These are phyloP conservation scores for Chaitophorus viminalis DNA, from an alignment of 2,888 invertebrate genomes.

Conservation along the genomic window DNA sequence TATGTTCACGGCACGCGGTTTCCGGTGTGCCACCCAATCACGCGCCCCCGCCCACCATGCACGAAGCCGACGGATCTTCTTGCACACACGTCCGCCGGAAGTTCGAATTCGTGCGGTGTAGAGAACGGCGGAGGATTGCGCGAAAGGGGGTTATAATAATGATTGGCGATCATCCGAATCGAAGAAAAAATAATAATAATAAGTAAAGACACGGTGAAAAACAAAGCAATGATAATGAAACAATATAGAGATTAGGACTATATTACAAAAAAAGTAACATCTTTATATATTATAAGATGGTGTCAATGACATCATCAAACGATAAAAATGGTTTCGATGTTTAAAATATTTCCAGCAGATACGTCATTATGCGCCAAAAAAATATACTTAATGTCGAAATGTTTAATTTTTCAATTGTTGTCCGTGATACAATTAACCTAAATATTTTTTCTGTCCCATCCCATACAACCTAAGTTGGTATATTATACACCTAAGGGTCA, in stretches of 20 bases:
- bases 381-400: no score
- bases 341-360: no score
- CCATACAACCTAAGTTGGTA: no score
- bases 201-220: neutral
- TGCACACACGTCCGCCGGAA: conserved; percentile 56
- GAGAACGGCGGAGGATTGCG: neutral
- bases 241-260: neutral
- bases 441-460: no score
- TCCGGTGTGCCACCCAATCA: conserved; percentile 32
- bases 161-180: neutral
- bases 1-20: conserved; percentile 27
- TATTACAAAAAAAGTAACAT: neutral
- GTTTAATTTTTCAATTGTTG: no score
- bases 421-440: no score
- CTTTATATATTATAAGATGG: neutral
- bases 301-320: neutral
- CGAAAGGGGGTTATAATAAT: neutral
- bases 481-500: no score
- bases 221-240: neutral
- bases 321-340: neutral
- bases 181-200: neutral
- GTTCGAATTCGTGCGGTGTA: conserved; percentile 28
- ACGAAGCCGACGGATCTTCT: neutral
- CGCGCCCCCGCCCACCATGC: neutral
- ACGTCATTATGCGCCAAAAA: no score